phyloP scores from a whole-genome alignment of 1,140 invertebrate genomes.

The Ectropis grisescens region DNA sequence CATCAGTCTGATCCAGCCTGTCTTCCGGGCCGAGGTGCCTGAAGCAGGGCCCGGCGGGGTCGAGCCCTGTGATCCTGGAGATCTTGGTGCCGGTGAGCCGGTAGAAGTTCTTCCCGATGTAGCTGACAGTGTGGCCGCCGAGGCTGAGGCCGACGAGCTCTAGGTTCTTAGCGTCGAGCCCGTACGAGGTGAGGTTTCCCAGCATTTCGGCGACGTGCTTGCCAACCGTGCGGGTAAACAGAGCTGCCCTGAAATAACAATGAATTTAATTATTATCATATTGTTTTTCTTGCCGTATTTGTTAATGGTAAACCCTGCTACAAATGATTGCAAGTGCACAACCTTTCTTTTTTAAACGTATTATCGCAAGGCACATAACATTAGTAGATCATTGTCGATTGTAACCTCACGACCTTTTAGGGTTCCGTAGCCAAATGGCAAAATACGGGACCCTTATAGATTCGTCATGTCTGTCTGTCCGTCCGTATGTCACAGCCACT shows the following conservation, averaged over 20 bases:
- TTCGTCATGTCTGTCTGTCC: too few species aligned
- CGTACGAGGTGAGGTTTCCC: conserved; percentile 19
- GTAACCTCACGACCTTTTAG: too few species aligned
- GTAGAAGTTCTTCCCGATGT: conserved; percentile 40
- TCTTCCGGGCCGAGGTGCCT: conserved; percentile 34
- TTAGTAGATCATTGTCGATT: too few species aligned
- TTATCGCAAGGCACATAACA: too few species aligned
- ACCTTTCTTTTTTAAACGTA: too few species aligned
- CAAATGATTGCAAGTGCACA: too few species aligned
- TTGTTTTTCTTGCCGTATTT: too few species aligned
- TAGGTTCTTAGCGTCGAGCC: conserved; percentile 35
- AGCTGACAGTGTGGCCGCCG: conserved; percentile 41
- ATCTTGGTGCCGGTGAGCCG: conserved; percentile 40
- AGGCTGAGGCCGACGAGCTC: conserved; percentile 45
- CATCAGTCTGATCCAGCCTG: conserved; percentile 38
- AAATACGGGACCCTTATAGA: too few species aligned
- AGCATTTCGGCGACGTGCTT: conserved; percentile 38
- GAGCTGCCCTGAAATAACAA: conserved; percentile 31
- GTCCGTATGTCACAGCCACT: too few species aligned
- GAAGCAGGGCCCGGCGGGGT: conserved; percentile 52
- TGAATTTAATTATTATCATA: conserved; percentile 1
- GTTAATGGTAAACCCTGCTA: too few species aligned
- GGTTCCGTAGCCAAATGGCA: neutral
- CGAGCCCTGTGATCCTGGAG: conserved; percentile 41
- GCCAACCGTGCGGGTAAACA: conserved; percentile 32